Conservation (phyloP, 1,140 invertebrate genomes). For the Nasonia vitripennis region DNA sequence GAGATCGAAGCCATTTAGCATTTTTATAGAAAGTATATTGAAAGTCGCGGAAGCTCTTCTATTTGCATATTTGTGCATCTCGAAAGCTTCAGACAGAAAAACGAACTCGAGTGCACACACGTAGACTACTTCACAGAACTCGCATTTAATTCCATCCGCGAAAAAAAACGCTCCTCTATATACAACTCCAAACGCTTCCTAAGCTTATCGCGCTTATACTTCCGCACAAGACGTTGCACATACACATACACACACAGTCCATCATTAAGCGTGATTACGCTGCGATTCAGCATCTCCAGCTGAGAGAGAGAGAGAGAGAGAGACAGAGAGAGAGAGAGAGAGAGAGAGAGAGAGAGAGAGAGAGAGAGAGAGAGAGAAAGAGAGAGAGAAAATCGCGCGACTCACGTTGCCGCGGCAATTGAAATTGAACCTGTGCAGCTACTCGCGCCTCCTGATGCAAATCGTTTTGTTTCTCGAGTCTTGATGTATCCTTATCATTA, state of each 20-base stretch:
- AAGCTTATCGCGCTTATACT: neutral
- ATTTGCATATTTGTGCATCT: too few species aligned
- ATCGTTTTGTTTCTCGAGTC: neutral
- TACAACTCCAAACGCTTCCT: neutral
- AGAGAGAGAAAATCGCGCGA: neutral
- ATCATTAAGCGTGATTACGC: slow-evolving; percentile 36
- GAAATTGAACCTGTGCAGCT: slow-evolving; percentile 11
- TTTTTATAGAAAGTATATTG: too few species aligned
- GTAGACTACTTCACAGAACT: neutral
- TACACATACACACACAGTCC: neutral
- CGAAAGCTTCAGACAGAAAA: neutral
- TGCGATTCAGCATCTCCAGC: slow-evolving; percentile 14
- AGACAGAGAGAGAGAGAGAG: too few species aligned
- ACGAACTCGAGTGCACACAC: neutral
- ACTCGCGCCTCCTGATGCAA: neutral
- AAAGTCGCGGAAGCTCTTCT: too few species aligned
- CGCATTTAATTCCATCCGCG: neutral
- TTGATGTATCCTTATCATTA: neutral
- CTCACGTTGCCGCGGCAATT: neutral
- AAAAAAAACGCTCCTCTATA: neutral
- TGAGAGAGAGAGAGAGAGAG: neutral
- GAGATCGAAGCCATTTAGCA: too few species aligned
- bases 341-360: too few species aligned
- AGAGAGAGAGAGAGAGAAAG: neutral
- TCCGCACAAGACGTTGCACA: neutral